phyloP scores from a whole-genome alignment of 2,797 vertebrate species.

The Gallirallus australis region DNA sequence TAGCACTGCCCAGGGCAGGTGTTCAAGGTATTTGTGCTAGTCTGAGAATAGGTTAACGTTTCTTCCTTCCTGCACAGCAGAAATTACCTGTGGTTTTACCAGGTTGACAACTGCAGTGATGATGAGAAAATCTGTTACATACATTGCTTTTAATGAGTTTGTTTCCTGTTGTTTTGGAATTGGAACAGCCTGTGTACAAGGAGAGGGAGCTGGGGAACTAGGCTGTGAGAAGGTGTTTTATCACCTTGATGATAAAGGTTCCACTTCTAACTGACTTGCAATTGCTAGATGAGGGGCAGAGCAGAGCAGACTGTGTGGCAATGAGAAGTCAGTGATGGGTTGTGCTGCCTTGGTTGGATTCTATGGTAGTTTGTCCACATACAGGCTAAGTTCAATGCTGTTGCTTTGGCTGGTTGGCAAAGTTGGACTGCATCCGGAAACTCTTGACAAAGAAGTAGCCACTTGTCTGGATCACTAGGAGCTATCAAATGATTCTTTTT shows the following conservation, averaged over 20 bases:
- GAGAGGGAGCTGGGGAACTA: neutral
- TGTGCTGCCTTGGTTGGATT: neutral
- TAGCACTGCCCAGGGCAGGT: neutral
- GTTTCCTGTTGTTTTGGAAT: neutral
- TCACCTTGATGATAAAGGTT: neutral
- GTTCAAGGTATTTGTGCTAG: neutral
- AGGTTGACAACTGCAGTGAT: neutral
- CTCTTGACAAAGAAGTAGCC: neutral
- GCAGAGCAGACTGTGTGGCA: neutral
- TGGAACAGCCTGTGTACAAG: neutral
- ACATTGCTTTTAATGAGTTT: neutral
- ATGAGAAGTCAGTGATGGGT: neutral
- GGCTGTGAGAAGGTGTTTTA: neutral
- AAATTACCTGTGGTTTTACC: neutral
- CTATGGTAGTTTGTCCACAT: neutral
- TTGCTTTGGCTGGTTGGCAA: neutral
- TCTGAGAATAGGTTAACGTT: neutral
- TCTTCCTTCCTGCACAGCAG: neutral
- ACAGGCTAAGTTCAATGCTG: neutral
- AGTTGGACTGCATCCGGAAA: neutral
- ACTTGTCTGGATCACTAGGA: neutral
- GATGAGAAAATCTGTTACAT: neutral
- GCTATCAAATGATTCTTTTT: neutral
- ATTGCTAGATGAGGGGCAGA: neutral
- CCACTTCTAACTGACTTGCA: neutral